Evolutionary conservation across 2,888 invertebrate species (phyloP), one percentile per base, ranked within the genome.

Genomic region (Apamea monoglypha): DNA sequence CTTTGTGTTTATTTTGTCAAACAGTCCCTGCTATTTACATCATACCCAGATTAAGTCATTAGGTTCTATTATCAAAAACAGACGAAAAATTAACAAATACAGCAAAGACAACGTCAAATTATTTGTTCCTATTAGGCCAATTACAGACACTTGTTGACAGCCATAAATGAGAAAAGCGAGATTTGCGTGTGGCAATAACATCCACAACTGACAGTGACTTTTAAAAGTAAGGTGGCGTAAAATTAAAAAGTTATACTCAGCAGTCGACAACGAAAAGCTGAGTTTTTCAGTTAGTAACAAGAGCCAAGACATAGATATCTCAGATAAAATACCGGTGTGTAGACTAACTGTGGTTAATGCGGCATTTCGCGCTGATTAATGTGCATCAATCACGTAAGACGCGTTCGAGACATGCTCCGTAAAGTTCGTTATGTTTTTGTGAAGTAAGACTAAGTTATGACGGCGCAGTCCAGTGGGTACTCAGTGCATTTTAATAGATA

Each of bases 361-460:
- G 50, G 63, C 76, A 76, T 72, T 74, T 74, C 40, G 40, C 36
- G 16, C 7, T n/a, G 77, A 77, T 84, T 82, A 69, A 84, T 66
- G 86, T n/a, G 16, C 36, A 63, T 75, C 83, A 53, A 82, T 84
- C 86, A 86, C 86, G 86, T 75, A 78, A 82, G 73, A 29, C 53
- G 53, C 53, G 18, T 1, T 59, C 7, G 29, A 83, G 71, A 64
- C 59, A 72, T 81, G 75, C 72, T 76, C 21, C 47, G 56, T 72
- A 63, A 69, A 76, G 12, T 85, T 66, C 0, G 74, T 56, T 63
- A 84, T 63, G 32, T 71, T 80, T 21, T 72, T 59, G 47, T 85
- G 68, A 21, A 81, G 44, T 71, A 72, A 64, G 47, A 47, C 59
- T 29, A 40, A 85, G 21, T 74, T 76, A 85, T 50, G n/a, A 68